These are phyloP conservation scores for Ceratosolen solmsi DNA, from an alignment of 1,140 invertebrate species.

Conservation along the genomic window DNA sequence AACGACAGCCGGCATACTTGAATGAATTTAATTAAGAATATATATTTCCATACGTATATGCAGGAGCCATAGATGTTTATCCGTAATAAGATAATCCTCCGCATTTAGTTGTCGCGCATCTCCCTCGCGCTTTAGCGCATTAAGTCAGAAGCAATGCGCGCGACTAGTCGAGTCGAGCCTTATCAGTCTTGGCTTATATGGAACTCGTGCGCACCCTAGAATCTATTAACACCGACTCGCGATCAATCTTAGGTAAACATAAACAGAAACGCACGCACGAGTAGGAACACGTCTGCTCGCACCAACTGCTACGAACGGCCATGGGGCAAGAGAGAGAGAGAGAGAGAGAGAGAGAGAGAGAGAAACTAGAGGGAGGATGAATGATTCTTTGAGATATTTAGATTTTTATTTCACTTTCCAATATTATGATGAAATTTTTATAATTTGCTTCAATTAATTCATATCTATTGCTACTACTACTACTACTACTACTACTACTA, in stretches of 20 bases:
- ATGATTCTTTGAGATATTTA: too few relatives aligned
- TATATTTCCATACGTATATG: neutral
- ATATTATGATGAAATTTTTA: too few relatives aligned
- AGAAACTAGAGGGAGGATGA: too few relatives aligned
- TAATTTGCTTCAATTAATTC: too few relatives aligned
- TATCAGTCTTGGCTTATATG: constrained; percentile 21
- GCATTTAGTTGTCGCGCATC: neutral
- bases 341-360: too few relatives aligned
- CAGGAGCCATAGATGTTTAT: constrained; percentile 13
- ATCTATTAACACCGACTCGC: constrained; percentile 6
- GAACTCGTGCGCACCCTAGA: neutral
- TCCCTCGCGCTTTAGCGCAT: neutral
- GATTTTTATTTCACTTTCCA: too few relatives aligned
- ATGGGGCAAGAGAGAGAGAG: too few relatives aligned
- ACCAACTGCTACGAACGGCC: too few relatives aligned
- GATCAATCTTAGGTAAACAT: neutral
- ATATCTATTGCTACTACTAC: too few relatives aligned
- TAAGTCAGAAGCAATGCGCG: constrained; percentile 4
- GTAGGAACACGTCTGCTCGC: too few relatives aligned
- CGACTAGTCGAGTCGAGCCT: neutral
- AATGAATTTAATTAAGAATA: constrained; percentile 12
- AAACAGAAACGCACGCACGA: too few relatives aligned
- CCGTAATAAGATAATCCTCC: constrained; percentile 28
- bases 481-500: too few relatives aligned
- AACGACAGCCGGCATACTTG: neutral